Evolutionary conservation across 1,140 invertebrate species (phyloP), one percentile per base, ranked within the genome.

Genomic region (Drosophila pallidifrons): DNA sequence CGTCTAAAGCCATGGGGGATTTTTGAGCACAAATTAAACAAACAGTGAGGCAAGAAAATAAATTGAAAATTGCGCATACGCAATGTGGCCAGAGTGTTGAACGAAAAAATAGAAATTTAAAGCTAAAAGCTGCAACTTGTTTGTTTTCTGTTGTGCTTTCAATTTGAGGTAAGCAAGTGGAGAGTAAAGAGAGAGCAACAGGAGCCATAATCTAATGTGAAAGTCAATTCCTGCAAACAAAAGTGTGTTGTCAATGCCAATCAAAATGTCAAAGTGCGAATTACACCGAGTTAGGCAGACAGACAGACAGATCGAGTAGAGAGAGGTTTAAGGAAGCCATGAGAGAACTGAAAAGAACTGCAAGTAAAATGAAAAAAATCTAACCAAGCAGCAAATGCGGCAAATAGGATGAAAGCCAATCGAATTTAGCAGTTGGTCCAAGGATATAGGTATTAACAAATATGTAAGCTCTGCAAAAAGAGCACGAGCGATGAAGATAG

Each of bases 351-450:
- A 52, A 47, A 64, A 57, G 32, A 71, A 65, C 46, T 65, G 68
- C 25, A 67, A 69, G 67, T 47, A 55, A 81, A 79, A 90, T 75
- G 77, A 79, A 81, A 88, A 88, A 89, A 79, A 81, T 75, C 81
- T 85, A 89, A 79, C 85, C 86, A 89, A 89, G 85, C 85, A 89
- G 81, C 85, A 89, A 89, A 89, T 85, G 76, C 85, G 81, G 75
- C 78, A 89, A 89, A 89, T 89, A 89, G 86, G 85, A 89, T 89
- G 78, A 90, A 89, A 90, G 81, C 78, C 85, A 89, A 90, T 89
- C 78, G 77, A 83, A 85, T 81, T 75, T 74, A 66, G 73, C 69
- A 82, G 69, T 79, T 49, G 59, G 55, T 65, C 55, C 73, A 55
- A 66, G 77, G 63, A 74, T 77, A 74, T 51, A 80, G 77, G 85